Percentiles rank a stretch among this genome's conserved stretches.
phyloP scores from a whole-genome alignment of 2,888 invertebrate species.

The Aleiodes testaceus region DNA sequence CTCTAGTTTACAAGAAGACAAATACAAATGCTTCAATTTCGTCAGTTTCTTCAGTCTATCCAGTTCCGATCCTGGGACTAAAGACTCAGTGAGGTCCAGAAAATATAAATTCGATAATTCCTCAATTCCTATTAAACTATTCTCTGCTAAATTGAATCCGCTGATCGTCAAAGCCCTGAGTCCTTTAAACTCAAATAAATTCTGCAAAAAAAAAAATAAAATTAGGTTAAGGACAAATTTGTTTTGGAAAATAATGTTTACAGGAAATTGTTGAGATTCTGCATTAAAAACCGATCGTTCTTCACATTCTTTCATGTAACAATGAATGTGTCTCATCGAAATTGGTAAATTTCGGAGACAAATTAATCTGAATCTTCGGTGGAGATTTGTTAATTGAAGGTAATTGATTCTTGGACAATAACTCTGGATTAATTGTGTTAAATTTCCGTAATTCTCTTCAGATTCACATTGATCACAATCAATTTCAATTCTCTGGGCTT shows the following conservation, averaged over 20 bases:
- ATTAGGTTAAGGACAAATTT: too few relatives aligned
- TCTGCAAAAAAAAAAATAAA: background rate
- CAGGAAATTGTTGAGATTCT: background rate
- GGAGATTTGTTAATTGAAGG: conserved; percentile 5
- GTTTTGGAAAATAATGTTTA: background rate
- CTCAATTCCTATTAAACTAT: conserved; percentile 1
- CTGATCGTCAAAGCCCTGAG: background rate
- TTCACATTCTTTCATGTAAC: background rate
- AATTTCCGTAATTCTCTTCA: background rate
- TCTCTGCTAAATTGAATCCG: conserved; percentile 1
- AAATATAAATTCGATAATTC: background rate
- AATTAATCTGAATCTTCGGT: background rate
- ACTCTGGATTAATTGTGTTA: background rate
- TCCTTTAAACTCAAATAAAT: background rate
- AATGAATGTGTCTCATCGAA: background rate
- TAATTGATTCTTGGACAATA: background rate
- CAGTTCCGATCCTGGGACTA: background rate
- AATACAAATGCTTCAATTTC: conserved; percentile 10
- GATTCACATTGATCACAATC: conserved; percentile 6
- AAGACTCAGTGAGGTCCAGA: background rate
- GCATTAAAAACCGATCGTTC: background rate
- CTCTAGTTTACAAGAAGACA: background rate
- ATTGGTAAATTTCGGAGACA: background rate
- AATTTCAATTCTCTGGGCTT: background rate
- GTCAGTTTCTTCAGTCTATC: background rate